A percentile compares a stretch with the other conserved stretches of the same genome.
These are phyloP conservation scores for Apotomis turbidana DNA, from an alignment of 2,888 invertebrate genomes.

Conservation along the genomic window DNA sequence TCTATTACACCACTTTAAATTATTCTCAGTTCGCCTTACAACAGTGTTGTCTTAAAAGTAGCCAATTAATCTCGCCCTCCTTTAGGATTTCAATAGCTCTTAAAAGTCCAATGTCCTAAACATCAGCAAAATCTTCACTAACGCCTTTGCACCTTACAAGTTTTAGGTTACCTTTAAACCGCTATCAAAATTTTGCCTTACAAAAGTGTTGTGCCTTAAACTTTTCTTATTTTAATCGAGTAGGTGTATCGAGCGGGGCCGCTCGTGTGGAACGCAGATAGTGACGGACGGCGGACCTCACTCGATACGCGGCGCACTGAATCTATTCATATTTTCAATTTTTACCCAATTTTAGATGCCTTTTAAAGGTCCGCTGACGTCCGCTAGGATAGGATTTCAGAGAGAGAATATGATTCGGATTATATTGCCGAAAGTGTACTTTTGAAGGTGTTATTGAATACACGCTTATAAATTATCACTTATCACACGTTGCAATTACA, in stretches of 20 bases:
- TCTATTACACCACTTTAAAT: too few relatives aligned
- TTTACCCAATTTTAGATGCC: constrained; percentile 55
- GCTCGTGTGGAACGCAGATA: constrained; percentile 80
- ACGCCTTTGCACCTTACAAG: too few relatives aligned
- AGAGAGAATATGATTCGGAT: constrained; percentile 14
- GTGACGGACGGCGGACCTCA: constrained; percentile 73
- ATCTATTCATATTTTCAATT: constrained; percentile 75
- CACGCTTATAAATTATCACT: too few relatives aligned
- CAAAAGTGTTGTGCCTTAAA: constrained; percentile 71
- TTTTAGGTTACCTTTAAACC: neutral
- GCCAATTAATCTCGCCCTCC: too few relatives aligned
- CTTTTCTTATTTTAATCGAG: constrained; percentile 81
- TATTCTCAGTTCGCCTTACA: too few relatives aligned
- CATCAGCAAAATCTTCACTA: too few relatives aligned
- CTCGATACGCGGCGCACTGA: constrained; percentile 61
- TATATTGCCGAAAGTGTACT: neutral
- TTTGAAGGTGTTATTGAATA: neutral
- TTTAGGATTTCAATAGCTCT: too few relatives aligned
- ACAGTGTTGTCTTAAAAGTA: too few relatives aligned
- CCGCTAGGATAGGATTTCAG: constrained; percentile 13
- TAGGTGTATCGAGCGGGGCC: constrained; percentile 72
- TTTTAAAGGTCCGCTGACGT: constrained; percentile 33
- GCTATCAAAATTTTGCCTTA: constrained; percentile 41
- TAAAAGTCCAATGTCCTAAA: too few relatives aligned
- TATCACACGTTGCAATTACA: too few relatives aligned